A percentile compares a stretch with the other conserved stretches of the same genome.
These are phyloP conservation scores for Typhlomys cinereus DNA, from an alignment of 2,113 vertebrate genomes.

Conservation along the genomic window DNA sequence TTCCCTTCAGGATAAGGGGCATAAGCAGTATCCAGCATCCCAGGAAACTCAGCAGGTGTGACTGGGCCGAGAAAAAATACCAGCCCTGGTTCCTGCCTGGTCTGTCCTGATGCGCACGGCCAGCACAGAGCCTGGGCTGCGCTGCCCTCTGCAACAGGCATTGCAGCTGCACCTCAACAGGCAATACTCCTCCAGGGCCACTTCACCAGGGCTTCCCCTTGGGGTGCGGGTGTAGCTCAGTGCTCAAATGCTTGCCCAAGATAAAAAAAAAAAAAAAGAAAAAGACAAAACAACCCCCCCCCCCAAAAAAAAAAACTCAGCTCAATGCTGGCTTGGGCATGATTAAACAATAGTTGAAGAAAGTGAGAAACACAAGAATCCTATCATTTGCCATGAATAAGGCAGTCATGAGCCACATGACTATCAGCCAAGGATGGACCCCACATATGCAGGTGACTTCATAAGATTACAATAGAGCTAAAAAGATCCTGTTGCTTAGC, in stretches of 20 bases:
- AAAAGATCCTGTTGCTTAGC: background rate
- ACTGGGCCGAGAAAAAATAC: background rate
- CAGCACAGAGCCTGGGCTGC: background rate
- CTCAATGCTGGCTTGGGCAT: background rate
- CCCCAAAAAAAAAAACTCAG: background rate
- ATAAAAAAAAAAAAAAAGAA: background rate
- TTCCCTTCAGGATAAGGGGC: background rate
- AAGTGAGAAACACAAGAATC: constrained; percentile 5
- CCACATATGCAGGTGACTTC: background rate
- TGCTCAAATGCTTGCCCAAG: background rate
- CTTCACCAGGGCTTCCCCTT: background rate
- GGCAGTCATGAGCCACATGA: background rate
- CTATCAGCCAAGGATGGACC: background rate
- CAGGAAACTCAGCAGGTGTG: background rate
- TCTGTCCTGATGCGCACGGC: background rate
- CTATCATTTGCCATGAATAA: constrained; percentile 14
- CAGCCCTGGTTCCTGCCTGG: background rate
- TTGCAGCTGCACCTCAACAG: background rate
- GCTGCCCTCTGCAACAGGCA: background rate
- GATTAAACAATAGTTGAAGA: background rate
- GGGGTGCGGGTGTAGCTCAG: background rate
- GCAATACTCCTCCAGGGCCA: background rate
- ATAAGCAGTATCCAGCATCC: background rate
- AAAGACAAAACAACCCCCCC: too few relatives aligned
- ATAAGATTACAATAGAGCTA: background rate